A percentile compares a stretch with the other conserved stretches of the same genome.
Evolutionary conservation across 2,888 invertebrate species (phyloP).

Genomic region (Mimumesa dahlbomi): DNA sequence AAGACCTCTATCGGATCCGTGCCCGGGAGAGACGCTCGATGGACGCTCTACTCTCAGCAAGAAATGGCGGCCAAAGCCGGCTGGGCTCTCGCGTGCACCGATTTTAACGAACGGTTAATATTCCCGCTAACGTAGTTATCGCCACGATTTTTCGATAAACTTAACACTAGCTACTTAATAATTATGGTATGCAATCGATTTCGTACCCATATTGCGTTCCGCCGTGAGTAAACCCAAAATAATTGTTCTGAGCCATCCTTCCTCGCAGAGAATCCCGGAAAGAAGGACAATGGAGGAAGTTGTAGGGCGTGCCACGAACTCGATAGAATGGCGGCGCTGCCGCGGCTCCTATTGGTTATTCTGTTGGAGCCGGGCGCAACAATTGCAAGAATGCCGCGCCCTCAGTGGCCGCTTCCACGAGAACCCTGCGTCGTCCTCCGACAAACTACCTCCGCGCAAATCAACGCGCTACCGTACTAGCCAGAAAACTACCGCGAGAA

Average conservation of each 20-base stretch:
- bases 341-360: constrained; percentile 68
- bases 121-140: constrained; percentile 45
- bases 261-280: constrained; percentile 78
- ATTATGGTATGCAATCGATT: constrained; percentile 65
- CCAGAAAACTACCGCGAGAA: constrained; percentile 55
- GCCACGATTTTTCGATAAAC: constrained; percentile 46
- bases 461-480: constrained; percentile 58
- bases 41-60: constrained; percentile 66
- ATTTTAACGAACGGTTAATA: constrained; percentile 52
- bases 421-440: constrained; percentile 58
- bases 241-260: constrained; percentile 94
- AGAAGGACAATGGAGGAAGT: constrained; percentile 78
- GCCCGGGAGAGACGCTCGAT: constrained; percentile 60
- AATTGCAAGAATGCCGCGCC: constrained; percentile 59
- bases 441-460: constrained; percentile 64
- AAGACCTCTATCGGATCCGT: constrained; percentile 51
- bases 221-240: constrained; percentile 96
- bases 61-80: constrained; percentile 76
- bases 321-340: constrained; percentile 66
- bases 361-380: constrained; percentile 61
- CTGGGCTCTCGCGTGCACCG: constrained; percentile 67
- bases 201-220: constrained; percentile 95
- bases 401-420: constrained; percentile 66
- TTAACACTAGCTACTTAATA: constrained; percentile 68
- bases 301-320: constrained; percentile 77